Evolutionary conservation across 2,888 invertebrate genomes (phyloP).

Genomic region (Rotaria macrura): DNA sequence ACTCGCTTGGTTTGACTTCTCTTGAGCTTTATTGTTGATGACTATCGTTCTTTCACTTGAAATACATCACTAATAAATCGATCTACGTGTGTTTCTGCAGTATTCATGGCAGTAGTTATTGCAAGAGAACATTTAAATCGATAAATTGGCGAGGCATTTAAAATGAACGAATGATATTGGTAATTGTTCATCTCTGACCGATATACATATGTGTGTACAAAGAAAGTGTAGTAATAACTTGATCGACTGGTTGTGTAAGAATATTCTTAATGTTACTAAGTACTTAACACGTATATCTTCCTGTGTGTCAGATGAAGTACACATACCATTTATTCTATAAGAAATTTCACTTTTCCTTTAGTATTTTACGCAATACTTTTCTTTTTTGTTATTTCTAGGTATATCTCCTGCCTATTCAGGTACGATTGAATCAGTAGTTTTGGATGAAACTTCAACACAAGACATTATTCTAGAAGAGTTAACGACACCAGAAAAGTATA

Average conservation of each 20-base stretch:
- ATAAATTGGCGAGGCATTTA: too few relatives aligned
- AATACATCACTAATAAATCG: too few relatives aligned
- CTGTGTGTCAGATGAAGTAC: neutral
- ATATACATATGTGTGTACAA: neutral
- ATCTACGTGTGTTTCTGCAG: too few relatives aligned
- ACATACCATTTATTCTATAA: neutral
- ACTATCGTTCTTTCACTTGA: too few relatives aligned
- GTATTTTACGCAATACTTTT: neutral
- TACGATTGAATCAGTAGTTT: neutral
- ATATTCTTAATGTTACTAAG: neutral
- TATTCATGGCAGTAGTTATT: too few relatives aligned
- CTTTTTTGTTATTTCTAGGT: neutral
- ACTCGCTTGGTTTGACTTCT: too few relatives aligned
- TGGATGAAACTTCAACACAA: neutral
- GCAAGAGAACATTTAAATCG: too few relatives aligned
- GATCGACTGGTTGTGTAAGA: neutral
- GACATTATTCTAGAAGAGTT: neutral
- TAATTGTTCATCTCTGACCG: too few relatives aligned
- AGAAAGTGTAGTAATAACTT: neutral
- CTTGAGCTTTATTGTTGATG: too few relatives aligned
- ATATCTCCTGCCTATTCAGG: neutral
- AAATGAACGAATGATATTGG: too few relatives aligned
- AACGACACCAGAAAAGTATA: neutral
- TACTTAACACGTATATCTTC: neutral
- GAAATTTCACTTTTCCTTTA: neutral